Evolutionary conservation across 2,888 invertebrate genomes (phyloP), one percentile per base, ranked within the genome.

Genomic region (Nasonovia ribisnigri): DNA sequence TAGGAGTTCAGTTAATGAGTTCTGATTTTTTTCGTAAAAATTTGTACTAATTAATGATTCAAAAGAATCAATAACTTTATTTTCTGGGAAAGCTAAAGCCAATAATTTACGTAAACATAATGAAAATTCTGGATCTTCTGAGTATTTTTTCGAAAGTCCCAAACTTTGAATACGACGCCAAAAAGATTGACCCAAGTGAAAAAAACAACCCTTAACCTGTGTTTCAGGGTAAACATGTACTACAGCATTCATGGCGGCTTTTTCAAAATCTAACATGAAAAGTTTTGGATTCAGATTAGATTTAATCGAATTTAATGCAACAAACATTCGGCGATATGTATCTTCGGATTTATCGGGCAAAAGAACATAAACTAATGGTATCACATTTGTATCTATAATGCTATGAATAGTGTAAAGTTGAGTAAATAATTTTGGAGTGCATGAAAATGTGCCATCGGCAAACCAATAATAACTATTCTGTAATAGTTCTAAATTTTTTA

Each of bases 21-120:
- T 26, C 20, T 57, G 54, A 54, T 54, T 54, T 54, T 54, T 54
- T 54, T 46, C 16, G 20, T 54, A 54, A 54, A 54, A 54, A 16
- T 77, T 11, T n/a, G n/a, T 77, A 77, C 36, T 77, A 36, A 77
- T 29, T 43, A 84, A 46, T 84, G 24, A 84, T 43, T 84, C 84
- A 84, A 43, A 84, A 84, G n/a, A n/a, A n/a, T n/a, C n/a, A n/a
- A n/a, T n/a, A n/a, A n/a, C n/a, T n/a, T n/a, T n/a, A n/a, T n/a
- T n/a, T n/a, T n/a, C n/a, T n/a, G n/a, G n/a, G n/a, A n/a, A n/a
- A n/a, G n/a, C n/a, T n/a, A n/a, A 43, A 24, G 46, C 46, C 84
- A 84, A 84, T 84, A 84, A 84, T 84, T 84, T 43, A 84, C 84
- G 43, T 43, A 84, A 84, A 43, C 43, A 84, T 84, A 84, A n/a